Percentiles rank a stretch among this genome's conserved stretches.
Evolutionary conservation across 2,888 invertebrate genomes (phyloP).

Genomic region (Eupithecia subfuscata): DNA sequence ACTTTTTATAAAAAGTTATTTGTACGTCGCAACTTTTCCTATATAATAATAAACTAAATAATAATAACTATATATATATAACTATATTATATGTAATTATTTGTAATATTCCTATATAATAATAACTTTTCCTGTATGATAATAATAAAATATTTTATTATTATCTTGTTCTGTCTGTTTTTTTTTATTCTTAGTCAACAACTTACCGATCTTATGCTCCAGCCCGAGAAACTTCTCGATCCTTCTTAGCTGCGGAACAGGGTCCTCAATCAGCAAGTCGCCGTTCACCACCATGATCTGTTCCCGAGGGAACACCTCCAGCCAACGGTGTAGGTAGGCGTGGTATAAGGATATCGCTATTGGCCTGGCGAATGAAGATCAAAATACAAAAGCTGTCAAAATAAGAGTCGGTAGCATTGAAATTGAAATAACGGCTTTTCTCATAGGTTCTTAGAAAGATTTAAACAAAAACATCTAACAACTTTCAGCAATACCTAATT

Average conservation of each 20-base stretch:
- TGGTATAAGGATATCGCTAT: slow-evolving; percentile 96
- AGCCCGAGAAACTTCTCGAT: slow-evolving; percentile 95
- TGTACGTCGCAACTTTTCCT: background rate
- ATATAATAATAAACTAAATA: no score
- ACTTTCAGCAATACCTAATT: no score
- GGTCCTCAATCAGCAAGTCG: slow-evolving; percentile 95
- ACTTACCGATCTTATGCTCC: slow-evolving; percentile 81
- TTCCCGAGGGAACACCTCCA: slow-evolving; percentile 94
- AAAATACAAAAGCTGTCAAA: background rate
- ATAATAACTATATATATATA: no score
- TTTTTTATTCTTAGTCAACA: background rate
- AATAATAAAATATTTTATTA: no score
- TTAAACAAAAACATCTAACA: no score
- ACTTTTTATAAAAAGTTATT: background rate
- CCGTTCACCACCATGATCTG: slow-evolving; percentile 98
- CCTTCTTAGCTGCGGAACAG: slow-evolving; percentile 92
- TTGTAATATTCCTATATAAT: no score
- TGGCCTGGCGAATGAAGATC: slow-evolving; percentile 77
- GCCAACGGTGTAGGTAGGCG: slow-evolving; percentile 95
- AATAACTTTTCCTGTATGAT: no score
- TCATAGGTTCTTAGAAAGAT: no score
- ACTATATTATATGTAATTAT: no score
- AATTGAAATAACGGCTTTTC: background rate
- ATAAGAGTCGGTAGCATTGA: background rate
- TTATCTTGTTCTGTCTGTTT: background rate